Percentiles rank a stretch among this genome's conserved stretches.
Conservation (phyloP, 2,888 invertebrate species). For the Cheilosia scutellata region DNA sequence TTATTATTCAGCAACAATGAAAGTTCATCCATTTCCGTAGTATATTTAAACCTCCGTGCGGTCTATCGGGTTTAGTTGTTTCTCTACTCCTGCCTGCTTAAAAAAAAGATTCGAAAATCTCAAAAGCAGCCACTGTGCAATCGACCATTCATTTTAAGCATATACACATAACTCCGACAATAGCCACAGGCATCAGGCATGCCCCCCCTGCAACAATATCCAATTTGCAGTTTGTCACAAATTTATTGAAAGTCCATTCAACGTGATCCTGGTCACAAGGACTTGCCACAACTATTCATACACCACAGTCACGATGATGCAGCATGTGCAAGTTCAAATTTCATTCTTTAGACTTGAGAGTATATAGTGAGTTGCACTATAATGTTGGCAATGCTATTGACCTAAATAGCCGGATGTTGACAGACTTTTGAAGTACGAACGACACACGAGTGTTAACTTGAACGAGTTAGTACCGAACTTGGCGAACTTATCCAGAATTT, state of each 20-base stretch:
- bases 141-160: slow-evolving; percentile 16
- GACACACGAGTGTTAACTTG: slow-evolving; percentile 14
- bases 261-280: slow-evolving; percentile 29
- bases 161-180: slow-evolving; percentile 17
- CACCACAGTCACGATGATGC: slow-evolving; percentile 1
- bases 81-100: neutral
- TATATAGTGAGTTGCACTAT: slow-evolving; percentile 18
- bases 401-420: slow-evolving; percentile 73
- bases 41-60: slow-evolving; percentile 19
- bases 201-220: slow-evolving; percentile 58
- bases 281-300: neutral
- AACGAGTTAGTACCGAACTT: neutral
- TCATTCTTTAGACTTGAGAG: slow-evolving; percentile 36
- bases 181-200: slow-evolving; percentile 7
- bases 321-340: slow-evolving; percentile 61
- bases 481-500: neutral
- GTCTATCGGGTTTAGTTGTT: slow-evolving; percentile 1
- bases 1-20: slow-evolving; percentile 27
- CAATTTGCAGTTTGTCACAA: slow-evolving; percentile 75
- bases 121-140: slow-evolving; percentile 33
- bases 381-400: slow-evolving; percentile 69
- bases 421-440: slow-evolving; percentile 59
- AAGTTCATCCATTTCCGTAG: slow-evolving; percentile 52
- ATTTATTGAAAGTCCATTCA: slow-evolving; percentile 68
- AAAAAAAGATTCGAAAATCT: neutral